These are phyloP conservation scores for Mantis religiosa DNA, from an alignment of 2,888 invertebrate species.

Conservation along the genomic window DNA sequence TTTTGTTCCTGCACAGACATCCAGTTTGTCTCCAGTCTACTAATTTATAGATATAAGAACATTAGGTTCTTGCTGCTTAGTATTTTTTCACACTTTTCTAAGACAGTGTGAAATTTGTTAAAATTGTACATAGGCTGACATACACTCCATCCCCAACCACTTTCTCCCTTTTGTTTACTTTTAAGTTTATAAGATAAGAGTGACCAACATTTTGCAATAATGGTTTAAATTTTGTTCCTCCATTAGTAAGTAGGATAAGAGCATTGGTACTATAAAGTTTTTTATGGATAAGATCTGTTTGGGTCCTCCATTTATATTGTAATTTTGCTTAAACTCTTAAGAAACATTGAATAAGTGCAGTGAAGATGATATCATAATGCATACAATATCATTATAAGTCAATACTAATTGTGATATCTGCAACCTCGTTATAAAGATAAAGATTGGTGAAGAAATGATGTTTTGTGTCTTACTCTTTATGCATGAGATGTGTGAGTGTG, in stretches of 20 bases:
- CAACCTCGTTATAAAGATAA: constrained; percentile 38
- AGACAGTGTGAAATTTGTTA: background rate
- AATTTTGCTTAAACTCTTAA: background rate
- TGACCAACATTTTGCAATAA: background rate
- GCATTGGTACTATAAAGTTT: background rate
- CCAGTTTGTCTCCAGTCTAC: background rate
- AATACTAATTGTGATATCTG: background rate
- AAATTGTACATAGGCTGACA: background rate
- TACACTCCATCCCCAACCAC: background rate
- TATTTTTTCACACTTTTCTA: background rate
- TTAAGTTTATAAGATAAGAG: background rate
- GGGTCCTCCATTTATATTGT: background rate
- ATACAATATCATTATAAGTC: background rate
- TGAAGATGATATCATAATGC: background rate
- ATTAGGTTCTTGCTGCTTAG: background rate
- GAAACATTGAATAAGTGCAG: background rate
- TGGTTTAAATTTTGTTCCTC: background rate
- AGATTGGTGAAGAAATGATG: background rate
- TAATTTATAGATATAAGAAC: background rate
- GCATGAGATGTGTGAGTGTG: too few species aligned
- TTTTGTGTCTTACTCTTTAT: background rate
- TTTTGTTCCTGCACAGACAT: too few species aligned
- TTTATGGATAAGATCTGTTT: background rate
- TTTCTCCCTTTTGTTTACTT: background rate
- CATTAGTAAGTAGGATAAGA: background rate